phyloP scores from a whole-genome alignment of 2,888 invertebrate genomes.

The Galerucella nymphaeae region DNA sequence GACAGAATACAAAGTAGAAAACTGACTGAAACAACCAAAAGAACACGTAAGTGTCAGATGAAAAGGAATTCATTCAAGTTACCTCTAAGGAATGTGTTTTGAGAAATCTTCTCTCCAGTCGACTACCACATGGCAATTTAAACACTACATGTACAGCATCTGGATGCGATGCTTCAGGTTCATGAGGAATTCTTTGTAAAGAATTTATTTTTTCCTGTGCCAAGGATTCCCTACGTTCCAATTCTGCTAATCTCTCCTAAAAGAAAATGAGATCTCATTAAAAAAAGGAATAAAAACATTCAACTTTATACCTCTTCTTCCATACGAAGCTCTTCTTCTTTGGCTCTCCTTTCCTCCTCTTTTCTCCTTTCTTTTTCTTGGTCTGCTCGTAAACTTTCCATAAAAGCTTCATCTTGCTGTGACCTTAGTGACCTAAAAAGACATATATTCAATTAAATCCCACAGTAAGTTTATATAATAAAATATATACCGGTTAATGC shows the following conservation, averaged over 20 bases:
- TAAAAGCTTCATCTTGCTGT: slow-evolving; percentile 94
- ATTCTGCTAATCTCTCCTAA: slow-evolving; percentile 64
- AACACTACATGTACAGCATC: slow-evolving; percentile 87
- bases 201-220: slow-evolving; percentile 75
- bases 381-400: slow-evolving; percentile 90
- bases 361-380: slow-evolving; percentile 90
- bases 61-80: background rate
- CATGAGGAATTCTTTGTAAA: slow-evolving; percentile 75
- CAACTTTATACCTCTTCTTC: slow-evolving; percentile 54
- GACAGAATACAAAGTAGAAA: slow-evolving; percentile 95
- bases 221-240: slow-evolving; percentile 68
- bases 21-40: slow-evolving; percentile 77
- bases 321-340: slow-evolving; percentile 67
- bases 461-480: slow-evolving; percentile 57
- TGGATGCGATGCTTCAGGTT: slow-evolving; percentile 78
- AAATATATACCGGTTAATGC: slow-evolving; percentile 58
- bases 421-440: slow-evolving; percentile 79
- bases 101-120: slow-evolving; percentile 89
- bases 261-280: too few relatives aligned
- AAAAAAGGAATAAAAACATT: slow-evolving; percentile 1
- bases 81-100: slow-evolving; percentile 85
- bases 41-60: background rate
- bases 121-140: slow-evolving; percentile 89
- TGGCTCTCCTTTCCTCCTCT: slow-evolving; percentile 69
- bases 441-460: background rate